Evolutionary conservation across 1,140 invertebrate genomes (phyloP), one percentile per base, ranked within the genome.

Genomic region (Caenorhabditis elegans): DNA sequence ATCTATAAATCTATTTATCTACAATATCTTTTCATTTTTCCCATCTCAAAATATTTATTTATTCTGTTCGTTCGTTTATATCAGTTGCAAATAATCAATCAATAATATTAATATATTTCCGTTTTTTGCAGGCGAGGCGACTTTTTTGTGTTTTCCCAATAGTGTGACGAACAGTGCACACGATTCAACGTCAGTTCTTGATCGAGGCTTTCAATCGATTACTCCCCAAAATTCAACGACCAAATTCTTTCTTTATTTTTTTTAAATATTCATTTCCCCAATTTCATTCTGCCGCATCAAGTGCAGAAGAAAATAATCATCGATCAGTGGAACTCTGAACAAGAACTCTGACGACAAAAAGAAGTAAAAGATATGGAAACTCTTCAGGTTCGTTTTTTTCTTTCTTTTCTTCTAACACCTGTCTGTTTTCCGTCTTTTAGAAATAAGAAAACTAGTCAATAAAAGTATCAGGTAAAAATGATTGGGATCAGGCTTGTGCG

Each of bases 81-180:
- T 8, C 2, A 49, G 11, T 26, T 53, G 26, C 28, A n/a, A 8
- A 49, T 15, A 11, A 26, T 22, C 10, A 46, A 43, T 76, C 36
- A 46, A 49, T 76, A 46, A 48, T 46, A 6, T 22, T 76, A 46
- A 48, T 46, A 6, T 22, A 26, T 76, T 8, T 47, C 43, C 6
- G 43, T 39, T 39, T 22, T 48, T 77, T 77, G 34, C 48, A 77
- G 48, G 43, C 46, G 76, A 49, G 76, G 48, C 76, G 43, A 48
- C 76, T 48, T 77, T 77, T 51, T 47, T 51, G 76, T 77, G 36
- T 76, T 48, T 34, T 15, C 19, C 46, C n/a, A 2, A 70, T 13
- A 70, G 60, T 70, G 60, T 70, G 60, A 70, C 60, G 60, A 70
- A 70, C 34, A 70, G 60, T 70, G 60, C 60, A 70, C 60, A 70